Evolutionary conservation across 2,113 vertebrate species (phyloP).

Genomic region (Rhinoptilus africanus): DNA sequence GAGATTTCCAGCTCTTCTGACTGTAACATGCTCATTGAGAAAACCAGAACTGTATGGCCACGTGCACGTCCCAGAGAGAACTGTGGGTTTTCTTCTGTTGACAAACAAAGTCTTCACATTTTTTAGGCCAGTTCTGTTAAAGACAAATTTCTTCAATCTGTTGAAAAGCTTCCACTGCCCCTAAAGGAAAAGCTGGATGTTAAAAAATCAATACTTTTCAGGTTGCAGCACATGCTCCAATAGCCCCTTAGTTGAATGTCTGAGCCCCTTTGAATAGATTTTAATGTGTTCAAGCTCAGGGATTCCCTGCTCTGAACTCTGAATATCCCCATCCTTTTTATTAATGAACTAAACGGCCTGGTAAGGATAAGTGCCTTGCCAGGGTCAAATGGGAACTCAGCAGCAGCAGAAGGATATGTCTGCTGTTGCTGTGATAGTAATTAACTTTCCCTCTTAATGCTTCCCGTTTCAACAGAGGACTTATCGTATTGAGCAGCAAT

Average conservation of each 20-base stretch:
- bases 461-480: conserved; percentile 81
- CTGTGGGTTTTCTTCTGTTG: not conserved
- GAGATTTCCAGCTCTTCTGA: not conserved
- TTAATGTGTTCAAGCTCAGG: not conserved
- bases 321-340: not conserved
- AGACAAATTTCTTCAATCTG: not conserved
- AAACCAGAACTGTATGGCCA: not conserved
- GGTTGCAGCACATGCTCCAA: not conserved
- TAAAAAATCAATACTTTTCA: not conserved
- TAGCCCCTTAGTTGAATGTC: not conserved
- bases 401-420: not conserved
- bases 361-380: not conserved
- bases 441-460: conserved; percentile 21
- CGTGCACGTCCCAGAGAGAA: not conserved
- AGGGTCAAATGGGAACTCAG: not conserved
- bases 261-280: not conserved
- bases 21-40: not conserved
- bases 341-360: not conserved
- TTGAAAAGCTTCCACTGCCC: not conserved
- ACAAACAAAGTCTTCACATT: not conserved
- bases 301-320: not conserved
- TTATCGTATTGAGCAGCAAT: conserved; percentile 84
- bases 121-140: not conserved
- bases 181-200: not conserved
- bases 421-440: not conserved